These are phyloP conservation scores for Ranitomeya imitator DNA, from an alignment of 2,113 vertebrate species.

Conservation along the genomic window DNA sequence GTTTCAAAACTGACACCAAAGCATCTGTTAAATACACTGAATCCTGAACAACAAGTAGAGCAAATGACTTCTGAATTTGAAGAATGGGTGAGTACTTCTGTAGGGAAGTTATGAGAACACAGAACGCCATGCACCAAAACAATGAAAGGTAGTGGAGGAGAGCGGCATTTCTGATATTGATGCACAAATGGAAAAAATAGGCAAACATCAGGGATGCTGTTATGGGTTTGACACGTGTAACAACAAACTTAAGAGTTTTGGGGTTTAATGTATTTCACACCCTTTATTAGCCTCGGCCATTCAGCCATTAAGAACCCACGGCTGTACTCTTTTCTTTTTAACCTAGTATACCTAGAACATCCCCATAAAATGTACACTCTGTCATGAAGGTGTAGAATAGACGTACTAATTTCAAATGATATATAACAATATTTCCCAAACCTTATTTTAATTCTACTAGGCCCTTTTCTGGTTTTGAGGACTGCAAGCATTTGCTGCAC, in stretches of 20 bases:
- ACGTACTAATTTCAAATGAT: neutral
- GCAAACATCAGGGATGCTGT: constrained; percentile 10
- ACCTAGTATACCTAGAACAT: neutral
- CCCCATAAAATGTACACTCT: neutral
- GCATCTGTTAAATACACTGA: neutral
- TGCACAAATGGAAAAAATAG: constrained; percentile 37
- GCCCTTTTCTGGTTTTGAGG: constrained; percentile 29
- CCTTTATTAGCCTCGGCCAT: constrained; percentile 12
- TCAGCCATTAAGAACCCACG: neutral
- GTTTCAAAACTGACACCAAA: neutral
- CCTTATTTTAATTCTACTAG: neutral
- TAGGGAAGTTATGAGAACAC: constrained; percentile 9
- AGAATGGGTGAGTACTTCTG: neutral
- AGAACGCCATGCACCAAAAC: constrained; percentile 44
- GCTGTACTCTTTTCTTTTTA: neutral
- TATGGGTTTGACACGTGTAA: constrained; percentile 4
- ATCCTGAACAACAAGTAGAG: neutral
- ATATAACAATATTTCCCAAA: neutral
- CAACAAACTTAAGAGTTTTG: neutral
- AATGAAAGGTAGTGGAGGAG: constrained; percentile 24
- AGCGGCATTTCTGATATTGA: constrained; percentile 10
- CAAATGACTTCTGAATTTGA: neutral
- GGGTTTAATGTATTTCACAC: neutral
- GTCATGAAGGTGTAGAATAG: neutral
- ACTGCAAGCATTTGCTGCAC: constrained; percentile 6